Percentiles rank a stretch among this genome's conserved stretches.
Conservation (phyloP, 1,140 invertebrate species). For the Papilio xuthus region DNA sequence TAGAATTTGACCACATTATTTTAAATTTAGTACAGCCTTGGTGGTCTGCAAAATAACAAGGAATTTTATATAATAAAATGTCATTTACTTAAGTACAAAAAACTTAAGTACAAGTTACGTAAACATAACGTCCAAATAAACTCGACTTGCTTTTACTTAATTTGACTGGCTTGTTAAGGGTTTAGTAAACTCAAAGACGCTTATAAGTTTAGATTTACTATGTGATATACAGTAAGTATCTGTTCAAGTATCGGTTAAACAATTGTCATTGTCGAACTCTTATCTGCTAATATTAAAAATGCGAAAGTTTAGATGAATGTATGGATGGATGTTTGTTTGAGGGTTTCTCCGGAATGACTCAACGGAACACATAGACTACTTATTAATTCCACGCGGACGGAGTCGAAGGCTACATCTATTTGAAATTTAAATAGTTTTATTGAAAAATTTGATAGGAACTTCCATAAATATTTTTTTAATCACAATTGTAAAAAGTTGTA, state of each 20-base stretch:
- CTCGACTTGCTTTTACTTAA: neutral
- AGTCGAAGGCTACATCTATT: too few species aligned
- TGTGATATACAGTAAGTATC: too few species aligned
- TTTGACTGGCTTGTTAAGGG: too few species aligned
- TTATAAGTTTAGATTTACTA: too few species aligned
- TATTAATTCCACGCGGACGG: too few species aligned
- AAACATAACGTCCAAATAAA: neutral
- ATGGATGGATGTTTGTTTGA: too few species aligned
- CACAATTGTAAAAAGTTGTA: neutral
- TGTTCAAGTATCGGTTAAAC: neutral
- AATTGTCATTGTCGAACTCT: neutral
- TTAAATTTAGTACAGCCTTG: neutral
- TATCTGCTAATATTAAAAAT: too few species aligned
- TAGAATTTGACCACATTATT: neutral
- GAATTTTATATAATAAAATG: constrained; percentile 8
- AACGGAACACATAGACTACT: too few species aligned
- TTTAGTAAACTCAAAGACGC: too few species aligned
- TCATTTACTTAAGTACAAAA: neutral
- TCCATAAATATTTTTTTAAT: neutral
- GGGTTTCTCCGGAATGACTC: too few species aligned
- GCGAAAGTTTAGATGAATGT: too few species aligned
- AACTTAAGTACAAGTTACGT: neutral
- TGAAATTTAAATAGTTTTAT: too few species aligned
- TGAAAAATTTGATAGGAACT: neutral
- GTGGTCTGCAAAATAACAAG: neutral